phyloP scores from a whole-genome alignment of 2,113 vertebrate genomes.

The Polypterus bichir region DNA sequence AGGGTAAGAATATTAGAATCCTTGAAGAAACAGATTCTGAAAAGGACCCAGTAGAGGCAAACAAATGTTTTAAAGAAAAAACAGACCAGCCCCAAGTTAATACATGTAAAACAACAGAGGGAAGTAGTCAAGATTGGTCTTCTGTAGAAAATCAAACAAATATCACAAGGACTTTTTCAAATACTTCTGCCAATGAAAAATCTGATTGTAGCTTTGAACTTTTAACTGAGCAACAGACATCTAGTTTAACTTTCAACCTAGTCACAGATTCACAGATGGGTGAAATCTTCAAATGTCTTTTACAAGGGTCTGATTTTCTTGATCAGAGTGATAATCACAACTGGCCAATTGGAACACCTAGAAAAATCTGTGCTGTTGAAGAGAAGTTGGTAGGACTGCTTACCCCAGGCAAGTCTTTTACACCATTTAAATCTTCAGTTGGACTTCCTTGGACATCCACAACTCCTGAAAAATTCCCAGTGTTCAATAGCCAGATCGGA shows the following conservation, averaged over 20 bases:
- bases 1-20: too few relatives aligned
- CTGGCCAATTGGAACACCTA: slow-evolving; percentile 69
- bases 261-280: slow-evolving; percentile 94
- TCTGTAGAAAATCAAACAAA: neutral
- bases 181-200: slow-evolving; percentile 43
- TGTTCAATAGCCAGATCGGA: slow-evolving; percentile 42
- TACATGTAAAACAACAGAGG: neutral
- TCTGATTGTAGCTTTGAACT: slow-evolving; percentile 67
- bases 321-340: slow-evolving; percentile 51
- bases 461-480: slow-evolving; percentile 56
- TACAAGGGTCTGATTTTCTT: slow-evolving; percentile 81
- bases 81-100: slow-evolving; percentile 24
- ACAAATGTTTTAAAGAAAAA: too few relatives aligned
- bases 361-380: slow-evolving; percentile 48
- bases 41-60: too few relatives aligned
- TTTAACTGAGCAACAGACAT: slow-evolving; percentile 81
- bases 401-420: slow-evolving; percentile 40
- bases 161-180: slow-evolving; percentile 29
- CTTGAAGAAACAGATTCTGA: too few relatives aligned
- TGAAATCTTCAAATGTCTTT: slow-evolving; percentile 88
- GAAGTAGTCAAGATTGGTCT: too few relatives aligned
- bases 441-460: slow-evolving; percentile 61
- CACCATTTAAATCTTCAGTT: slow-evolving; percentile 48
- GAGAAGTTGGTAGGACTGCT: slow-evolving; percentile 44
- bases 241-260: slow-evolving; percentile 85